Conservation (phyloP, 2,888 invertebrate species). For the Drosophila recens region DNA sequence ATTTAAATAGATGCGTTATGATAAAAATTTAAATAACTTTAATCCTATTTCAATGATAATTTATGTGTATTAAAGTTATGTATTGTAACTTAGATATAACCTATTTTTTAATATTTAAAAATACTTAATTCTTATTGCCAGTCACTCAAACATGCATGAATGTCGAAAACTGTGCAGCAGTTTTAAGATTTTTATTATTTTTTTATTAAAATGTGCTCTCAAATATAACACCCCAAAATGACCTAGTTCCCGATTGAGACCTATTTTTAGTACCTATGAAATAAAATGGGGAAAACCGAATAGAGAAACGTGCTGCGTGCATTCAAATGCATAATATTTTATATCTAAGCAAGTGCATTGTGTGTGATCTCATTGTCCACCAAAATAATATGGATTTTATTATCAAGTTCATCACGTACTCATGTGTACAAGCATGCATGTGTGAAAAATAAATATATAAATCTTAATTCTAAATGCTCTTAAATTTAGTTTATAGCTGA, state of each 20-base stretch:
- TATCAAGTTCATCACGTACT: conserved; percentile 16
- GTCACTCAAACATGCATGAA: conserved; percentile 3
- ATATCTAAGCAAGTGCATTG: conserved; percentile 37
- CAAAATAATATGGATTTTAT: background rate
- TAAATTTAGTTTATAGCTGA: background rate
- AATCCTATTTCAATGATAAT: background rate
- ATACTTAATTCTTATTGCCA: conserved; percentile 12
- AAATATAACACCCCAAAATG: background rate
- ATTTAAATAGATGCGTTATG: too few species aligned
- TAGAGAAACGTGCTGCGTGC: conserved; percentile 38
- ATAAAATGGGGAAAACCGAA: conserved; percentile 7
- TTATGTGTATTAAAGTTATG: background rate
- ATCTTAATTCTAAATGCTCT: background rate
- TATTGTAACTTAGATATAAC: background rate
- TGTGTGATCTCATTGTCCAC: conserved; percentile 7
- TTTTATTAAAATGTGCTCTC: background rate
- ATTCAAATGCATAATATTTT: conserved; percentile 26
- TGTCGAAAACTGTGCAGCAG: background rate
- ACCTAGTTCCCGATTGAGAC: background rate
- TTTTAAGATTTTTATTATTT: background rate
- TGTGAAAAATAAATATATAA: background rate
- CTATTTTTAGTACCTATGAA: background rate
- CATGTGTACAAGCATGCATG: conserved; percentile 30
- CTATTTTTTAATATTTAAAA: background rate
- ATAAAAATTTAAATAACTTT: too few species aligned